Conservation (phyloP, 2,113 vertebrate species). For the Penelope pileata region DNA sequence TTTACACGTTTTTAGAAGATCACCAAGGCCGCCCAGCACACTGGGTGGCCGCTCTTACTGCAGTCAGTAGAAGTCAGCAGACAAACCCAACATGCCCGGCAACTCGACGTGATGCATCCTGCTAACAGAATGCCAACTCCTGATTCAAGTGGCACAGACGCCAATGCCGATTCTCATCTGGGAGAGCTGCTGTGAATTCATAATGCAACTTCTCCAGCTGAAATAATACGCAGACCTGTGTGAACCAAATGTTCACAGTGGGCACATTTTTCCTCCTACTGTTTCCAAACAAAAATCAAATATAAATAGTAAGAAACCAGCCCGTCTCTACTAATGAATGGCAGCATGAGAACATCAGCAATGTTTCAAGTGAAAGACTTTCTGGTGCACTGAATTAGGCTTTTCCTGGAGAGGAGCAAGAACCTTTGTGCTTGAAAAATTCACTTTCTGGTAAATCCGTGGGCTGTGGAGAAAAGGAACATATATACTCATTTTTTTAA, state of each 20-base stretch:
- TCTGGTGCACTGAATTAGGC: background rate
- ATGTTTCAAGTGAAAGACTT: background rate
- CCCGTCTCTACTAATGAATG: background rate
- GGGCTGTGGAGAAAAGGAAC: background rate
- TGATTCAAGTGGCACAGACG: background rate
- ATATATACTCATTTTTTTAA: background rate
- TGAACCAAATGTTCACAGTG: constrained; percentile 14
- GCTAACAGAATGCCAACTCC: background rate
- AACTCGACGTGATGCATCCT: accelerated
- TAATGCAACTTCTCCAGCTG: background rate
- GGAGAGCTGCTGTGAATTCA: background rate
- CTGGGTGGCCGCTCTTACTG: background rate
- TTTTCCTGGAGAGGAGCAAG: background rate
- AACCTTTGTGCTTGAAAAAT: background rate
- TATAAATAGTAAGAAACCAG: background rate
- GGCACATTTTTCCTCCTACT: background rate
- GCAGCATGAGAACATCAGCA: constrained; percentile 19
- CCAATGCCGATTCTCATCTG: background rate
- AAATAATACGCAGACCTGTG: background rate
- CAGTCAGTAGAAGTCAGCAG: background rate
- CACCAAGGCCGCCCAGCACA: background rate
- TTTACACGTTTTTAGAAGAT: background rate
- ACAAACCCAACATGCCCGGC: background rate
- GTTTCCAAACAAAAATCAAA: constrained; percentile 48
- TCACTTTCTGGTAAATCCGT: background rate